Evolutionary conservation across 2,113 vertebrate species (phyloP).

Genomic region (Rhabdornis inornatus): DNA sequence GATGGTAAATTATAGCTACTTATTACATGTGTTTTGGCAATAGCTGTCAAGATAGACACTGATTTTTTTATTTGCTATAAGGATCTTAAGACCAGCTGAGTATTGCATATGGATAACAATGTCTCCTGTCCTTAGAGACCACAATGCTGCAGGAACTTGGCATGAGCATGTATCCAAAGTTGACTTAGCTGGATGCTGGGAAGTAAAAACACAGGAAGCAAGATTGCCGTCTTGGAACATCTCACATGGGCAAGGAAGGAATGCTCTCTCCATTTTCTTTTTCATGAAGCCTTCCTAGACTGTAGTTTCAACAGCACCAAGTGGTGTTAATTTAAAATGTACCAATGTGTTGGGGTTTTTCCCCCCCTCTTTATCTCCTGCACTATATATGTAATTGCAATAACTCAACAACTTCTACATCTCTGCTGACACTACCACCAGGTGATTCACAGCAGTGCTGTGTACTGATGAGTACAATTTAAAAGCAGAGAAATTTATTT

Average conservation of each 20-base stretch:
- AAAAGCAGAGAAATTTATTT: background rate
- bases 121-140: background rate
- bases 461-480: background rate
- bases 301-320: background rate
- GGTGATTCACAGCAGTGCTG: background rate
- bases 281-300: background rate
- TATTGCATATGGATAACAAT: background rate
- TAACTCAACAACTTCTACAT: background rate
- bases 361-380: background rate
- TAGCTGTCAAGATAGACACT: background rate
- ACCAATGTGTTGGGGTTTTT: rapidly evolving
- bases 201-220: background rate
- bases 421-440: background rate
- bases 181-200: background rate
- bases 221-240: background rate
- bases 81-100: background rate
- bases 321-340: background rate
- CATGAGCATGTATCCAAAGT: background rate
- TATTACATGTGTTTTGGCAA: background rate
- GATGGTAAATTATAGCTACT: background rate
- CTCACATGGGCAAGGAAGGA: background rate
- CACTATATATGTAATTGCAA: background rate
- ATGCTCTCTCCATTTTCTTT: background rate
- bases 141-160: background rate
- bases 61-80: background rate